These are phyloP conservation scores for Tursiops truncatus DNA, from an alignment of 2,113 vertebrate genomes.

Conservation along the genomic window DNA sequence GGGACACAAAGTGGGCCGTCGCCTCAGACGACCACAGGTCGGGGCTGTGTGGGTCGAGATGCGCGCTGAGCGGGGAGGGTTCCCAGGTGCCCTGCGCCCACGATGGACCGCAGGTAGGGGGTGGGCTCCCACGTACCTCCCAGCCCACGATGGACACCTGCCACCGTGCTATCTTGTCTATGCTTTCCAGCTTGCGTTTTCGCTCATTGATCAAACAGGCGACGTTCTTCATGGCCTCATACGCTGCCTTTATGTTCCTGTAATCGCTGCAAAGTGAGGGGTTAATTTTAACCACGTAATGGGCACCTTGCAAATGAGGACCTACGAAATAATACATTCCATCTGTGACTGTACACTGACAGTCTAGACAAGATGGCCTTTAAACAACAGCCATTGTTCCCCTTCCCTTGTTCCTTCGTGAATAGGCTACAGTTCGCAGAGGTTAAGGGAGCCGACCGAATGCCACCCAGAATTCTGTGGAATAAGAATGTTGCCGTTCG, in stretches of 20 bases:
- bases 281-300: slow-evolving; percentile 21
- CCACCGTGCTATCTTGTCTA: slow-evolving; percentile 98
- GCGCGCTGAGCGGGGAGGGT: neutral
- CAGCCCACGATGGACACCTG: slow-evolving; percentile 96
- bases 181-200: slow-evolving; percentile 94
- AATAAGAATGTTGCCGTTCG: slow-evolving; percentile 44
- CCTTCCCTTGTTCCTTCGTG: neutral
- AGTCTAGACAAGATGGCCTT: neutral
- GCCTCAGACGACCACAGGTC: neutral
- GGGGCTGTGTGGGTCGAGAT: neutral
- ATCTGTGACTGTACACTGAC: fast-evolving
- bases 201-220: slow-evolving; percentile 97
- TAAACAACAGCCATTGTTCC: neutral
- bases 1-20: neutral
- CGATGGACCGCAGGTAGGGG: no score
- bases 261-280: slow-evolving; percentile 88
- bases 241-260: slow-evolving; percentile 90
- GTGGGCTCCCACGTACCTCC: slow-evolving; percentile 88
- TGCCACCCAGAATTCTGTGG: slow-evolving; percentile 11
- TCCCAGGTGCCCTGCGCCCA: no score
- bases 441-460: slow-evolving; percentile 8
- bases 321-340: neutral
- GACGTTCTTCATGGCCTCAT: slow-evolving; percentile 97
- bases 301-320: neutral
- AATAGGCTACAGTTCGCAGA: slow-evolving; percentile 49